Evolutionary conservation across 2,797 vertebrate genomes (phyloP).

Genomic region (Syncerus caffer): DNA sequence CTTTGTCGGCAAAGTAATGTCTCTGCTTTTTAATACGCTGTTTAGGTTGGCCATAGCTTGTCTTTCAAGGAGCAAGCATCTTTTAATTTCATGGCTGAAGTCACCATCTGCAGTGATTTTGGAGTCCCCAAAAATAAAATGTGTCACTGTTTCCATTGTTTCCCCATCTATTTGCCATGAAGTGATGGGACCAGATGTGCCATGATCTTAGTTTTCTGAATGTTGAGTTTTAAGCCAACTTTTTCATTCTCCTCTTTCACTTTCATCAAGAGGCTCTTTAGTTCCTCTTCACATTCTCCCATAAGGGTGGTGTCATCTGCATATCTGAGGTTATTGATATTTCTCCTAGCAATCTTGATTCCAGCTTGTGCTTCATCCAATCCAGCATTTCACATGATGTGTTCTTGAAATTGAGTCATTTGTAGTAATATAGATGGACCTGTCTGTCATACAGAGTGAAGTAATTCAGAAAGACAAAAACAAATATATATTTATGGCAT

Average conservation of each 20-base stretch:
- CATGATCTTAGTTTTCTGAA: neutral
- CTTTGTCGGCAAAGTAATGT: neutral
- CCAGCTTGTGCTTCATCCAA: neutral
- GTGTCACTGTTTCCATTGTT: neutral
- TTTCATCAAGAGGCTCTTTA: neutral
- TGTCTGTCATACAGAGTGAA: neutral
- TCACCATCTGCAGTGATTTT: neutral
- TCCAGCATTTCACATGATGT: rapidly evolving
- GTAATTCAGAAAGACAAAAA: neutral
- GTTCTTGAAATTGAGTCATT: neutral
- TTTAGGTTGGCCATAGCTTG: neutral
- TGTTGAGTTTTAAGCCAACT: neutral
- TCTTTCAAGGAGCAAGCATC: neutral
- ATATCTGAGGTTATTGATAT: neutral
- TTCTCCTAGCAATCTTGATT: neutral
- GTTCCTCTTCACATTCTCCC: neutral
- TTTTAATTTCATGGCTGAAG: neutral
- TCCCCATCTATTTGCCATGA: neutral
- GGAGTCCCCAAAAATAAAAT: rapidly evolving
- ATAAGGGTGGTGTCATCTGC: neutral
- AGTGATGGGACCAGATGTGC: neutral
- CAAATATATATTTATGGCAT: neutral
- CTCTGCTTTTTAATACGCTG: neutral
- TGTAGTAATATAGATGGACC: neutral
- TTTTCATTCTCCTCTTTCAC: neutral